Evolutionary conservation across 2,113 vertebrate species (phyloP).

Genomic region (Phaethon lepturus): DNA sequence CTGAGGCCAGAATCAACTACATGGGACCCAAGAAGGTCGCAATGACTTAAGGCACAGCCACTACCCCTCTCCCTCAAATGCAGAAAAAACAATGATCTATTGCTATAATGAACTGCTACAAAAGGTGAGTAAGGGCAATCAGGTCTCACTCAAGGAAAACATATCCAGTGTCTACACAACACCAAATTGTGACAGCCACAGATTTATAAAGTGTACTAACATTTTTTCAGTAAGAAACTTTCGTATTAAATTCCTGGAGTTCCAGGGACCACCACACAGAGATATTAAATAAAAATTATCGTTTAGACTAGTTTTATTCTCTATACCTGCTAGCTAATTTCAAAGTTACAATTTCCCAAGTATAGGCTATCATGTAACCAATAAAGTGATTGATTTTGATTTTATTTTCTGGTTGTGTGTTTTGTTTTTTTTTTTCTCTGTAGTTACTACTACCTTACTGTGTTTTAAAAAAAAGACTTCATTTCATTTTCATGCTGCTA

Average conservation of each 20-base stretch:
- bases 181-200: neutral
- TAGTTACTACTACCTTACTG: neutral
- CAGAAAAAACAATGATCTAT: neutral
- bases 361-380: neutral
- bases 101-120: neutral
- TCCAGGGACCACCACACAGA: neutral
- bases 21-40: neutral
- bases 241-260: neutral
- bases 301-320: neutral
- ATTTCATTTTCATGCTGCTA: neutral
- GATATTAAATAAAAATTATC: neutral
- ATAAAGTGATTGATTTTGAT: neutral
- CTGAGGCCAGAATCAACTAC: neutral
- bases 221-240: neutral
- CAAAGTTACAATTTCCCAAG: neutral
- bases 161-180: neutral
- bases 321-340: neutral
- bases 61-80: neutral
- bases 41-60: neutral
- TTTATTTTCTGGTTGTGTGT: neutral
- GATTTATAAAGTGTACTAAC: neutral
- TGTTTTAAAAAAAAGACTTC: neutral
- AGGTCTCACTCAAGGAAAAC: neutral
- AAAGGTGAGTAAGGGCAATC: neutral
- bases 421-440: neutral